Evolutionary conservation across 2,797 vertebrate species (phyloP).

Genomic region (Gobio occitaniae): DNA sequence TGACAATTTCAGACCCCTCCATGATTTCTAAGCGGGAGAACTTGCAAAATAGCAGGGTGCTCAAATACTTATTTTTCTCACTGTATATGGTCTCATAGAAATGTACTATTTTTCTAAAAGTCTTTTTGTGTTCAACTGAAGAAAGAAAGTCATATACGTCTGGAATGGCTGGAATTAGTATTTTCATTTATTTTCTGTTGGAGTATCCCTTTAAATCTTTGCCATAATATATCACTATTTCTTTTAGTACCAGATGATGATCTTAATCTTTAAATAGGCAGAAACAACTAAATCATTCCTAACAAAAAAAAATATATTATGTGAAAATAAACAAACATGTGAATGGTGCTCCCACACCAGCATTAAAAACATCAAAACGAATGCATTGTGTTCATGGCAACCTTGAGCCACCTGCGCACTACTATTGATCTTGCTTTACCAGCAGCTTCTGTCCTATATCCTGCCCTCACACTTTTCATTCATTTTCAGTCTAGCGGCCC

Average conservation of each 20-base stretch:
- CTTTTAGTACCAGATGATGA: background rate
- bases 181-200: too few species aligned
- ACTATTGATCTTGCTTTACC: constrained; percentile 27
- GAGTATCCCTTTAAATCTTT: background rate
- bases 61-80: too few species aligned
- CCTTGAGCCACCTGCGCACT: constrained; percentile 20
- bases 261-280: background rate
- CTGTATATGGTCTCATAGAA: too few species aligned
- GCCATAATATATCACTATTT: background rate
- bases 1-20: too few species aligned
- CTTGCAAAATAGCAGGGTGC: too few species aligned
- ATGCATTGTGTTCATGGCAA: background rate
- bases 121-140: too few species aligned
- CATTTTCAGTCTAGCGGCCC: constrained; percentile 34
- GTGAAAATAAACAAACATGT: background rate
- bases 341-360: constrained; percentile 2
- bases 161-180: too few species aligned
- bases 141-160: too few species aligned
- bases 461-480: constrained; percentile 30
- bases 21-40: too few species aligned
- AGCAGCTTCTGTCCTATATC: constrained; percentile 5
- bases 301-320: background rate
- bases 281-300: background rate
- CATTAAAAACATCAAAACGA: constrained; percentile 11
- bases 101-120: too few species aligned